phyloP scores from a whole-genome alignment of 2,113 vertebrate genomes.

The Todiramphus chloris region DNA sequence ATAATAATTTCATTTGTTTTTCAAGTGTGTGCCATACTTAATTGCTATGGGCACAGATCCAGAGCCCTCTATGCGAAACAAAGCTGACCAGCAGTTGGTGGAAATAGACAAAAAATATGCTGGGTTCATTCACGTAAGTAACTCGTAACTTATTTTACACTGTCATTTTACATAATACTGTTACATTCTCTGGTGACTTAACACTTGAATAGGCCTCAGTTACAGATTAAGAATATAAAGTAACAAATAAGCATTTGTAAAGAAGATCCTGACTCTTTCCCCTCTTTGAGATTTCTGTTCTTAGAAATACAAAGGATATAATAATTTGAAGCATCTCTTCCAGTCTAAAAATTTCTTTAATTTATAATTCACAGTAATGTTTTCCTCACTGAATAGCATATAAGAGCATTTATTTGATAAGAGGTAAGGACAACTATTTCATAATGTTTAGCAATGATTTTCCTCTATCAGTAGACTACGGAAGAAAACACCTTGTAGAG shows the following conservation, averaged over 20 bases:
- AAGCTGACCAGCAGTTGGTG: constrained; percentile 95
- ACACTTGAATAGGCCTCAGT: not conserved
- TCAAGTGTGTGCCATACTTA: constrained; percentile 97
- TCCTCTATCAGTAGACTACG: not conserved
- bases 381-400: not conserved
- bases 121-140: constrained; percentile 96
- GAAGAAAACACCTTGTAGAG: not conserved
- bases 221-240: not conserved
- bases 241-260: not conserved
- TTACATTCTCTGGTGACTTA: not conserved
- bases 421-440: not conserved
- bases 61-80: constrained; percentile 97
- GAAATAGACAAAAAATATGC: constrained; percentile 99
- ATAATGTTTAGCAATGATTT: not conserved
- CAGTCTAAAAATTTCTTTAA: not conserved
- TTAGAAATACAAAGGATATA: not conserved
- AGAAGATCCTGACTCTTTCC: not conserved
- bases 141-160: not conserved
- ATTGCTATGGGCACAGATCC: constrained; percentile 99
- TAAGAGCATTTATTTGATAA: not conserved
- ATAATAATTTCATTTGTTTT: constrained; percentile 50
- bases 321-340: not conserved
- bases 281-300: not conserved
- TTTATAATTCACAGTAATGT: not conserved
- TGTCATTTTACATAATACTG: not conserved